Conservation (phyloP, 2,113 vertebrate species). For the Paradoxurus hermaphroditus region DNA sequence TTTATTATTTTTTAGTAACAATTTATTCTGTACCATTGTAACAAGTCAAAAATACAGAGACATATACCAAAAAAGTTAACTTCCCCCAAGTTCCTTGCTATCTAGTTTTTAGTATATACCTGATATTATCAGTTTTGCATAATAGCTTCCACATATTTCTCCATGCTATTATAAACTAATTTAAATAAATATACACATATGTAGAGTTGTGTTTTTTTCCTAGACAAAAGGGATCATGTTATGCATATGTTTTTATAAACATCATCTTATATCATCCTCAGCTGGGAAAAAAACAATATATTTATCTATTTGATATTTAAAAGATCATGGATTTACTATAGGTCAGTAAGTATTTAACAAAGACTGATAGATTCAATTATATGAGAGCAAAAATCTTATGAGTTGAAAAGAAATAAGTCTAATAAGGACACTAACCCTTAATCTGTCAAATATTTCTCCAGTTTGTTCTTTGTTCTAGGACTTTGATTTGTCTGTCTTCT, state of each 20-base stretch:
- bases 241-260: not conserved
- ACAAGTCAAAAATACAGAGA: not conserved
- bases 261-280: not conserved
- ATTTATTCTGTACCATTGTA: not conserved
- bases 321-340: not conserved
- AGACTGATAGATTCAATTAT: not conserved
- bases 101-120: not conserved
- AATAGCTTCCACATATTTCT: not conserved
- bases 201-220: not conserved
- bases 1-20: not conserved
- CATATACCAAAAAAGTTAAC: not conserved
- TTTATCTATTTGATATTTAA: slow-evolving; percentile 1
- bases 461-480: slow-evolving; percentile 8
- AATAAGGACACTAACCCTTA: not conserved
- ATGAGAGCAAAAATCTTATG: not conserved
- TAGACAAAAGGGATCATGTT: not conserved
- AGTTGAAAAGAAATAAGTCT: not conserved
- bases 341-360: not conserved
- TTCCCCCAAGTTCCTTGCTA: not conserved
- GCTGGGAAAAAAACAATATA: not conserved
- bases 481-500: not conserved
- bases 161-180: not conserved
- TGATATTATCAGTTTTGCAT: not conserved
- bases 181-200: not conserved
- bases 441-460: not conserved